Percentiles rank a stretch among this genome's conserved stretches.
Evolutionary conservation across 2,797 vertebrate genomes (phyloP).

Genomic region (Emys orbicularis): DNA sequence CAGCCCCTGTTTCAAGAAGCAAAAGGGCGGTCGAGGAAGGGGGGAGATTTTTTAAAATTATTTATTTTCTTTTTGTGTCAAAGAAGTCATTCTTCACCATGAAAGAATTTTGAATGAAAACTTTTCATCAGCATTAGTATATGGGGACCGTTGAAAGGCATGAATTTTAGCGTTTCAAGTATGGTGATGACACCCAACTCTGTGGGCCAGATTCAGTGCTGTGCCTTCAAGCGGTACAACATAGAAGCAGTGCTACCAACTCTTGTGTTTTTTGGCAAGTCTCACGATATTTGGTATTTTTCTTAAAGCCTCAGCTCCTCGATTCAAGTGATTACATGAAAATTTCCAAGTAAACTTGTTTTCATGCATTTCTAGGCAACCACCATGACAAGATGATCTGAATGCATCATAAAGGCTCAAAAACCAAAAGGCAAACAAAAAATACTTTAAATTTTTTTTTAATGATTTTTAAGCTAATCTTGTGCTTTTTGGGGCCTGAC

Average conservation of each 20-base stretch:
- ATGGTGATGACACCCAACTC: background rate
- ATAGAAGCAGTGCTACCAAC: background rate
- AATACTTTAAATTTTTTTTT: too few relatives aligned
- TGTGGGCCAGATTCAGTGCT: background rate
- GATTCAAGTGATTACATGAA: background rate
- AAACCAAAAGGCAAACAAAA: background rate
- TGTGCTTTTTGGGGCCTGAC: background rate
- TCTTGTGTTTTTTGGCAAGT: background rate
- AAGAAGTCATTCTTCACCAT: background rate
- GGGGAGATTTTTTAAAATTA: too few relatives aligned
- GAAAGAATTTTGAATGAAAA: background rate
- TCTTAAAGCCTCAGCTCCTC: background rate
- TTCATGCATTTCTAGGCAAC: too few relatives aligned
- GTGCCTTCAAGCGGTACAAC: background rate
- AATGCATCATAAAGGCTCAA: background rate
- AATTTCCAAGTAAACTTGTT: background rate
- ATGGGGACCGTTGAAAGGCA: background rate
- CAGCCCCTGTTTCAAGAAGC: background rate
- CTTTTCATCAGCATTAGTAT: background rate
- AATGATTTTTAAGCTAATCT: background rate
- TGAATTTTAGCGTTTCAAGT: background rate
- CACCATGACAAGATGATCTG: background rate
- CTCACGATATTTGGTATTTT: background rate
- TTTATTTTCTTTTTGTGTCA: background rate
- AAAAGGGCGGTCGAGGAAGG: background rate